Percentiles rank a stretch among this genome's conserved stretches.
Conservation (phyloP, 2,797 vertebrate genomes). For the Clarias pachynema region DNA sequence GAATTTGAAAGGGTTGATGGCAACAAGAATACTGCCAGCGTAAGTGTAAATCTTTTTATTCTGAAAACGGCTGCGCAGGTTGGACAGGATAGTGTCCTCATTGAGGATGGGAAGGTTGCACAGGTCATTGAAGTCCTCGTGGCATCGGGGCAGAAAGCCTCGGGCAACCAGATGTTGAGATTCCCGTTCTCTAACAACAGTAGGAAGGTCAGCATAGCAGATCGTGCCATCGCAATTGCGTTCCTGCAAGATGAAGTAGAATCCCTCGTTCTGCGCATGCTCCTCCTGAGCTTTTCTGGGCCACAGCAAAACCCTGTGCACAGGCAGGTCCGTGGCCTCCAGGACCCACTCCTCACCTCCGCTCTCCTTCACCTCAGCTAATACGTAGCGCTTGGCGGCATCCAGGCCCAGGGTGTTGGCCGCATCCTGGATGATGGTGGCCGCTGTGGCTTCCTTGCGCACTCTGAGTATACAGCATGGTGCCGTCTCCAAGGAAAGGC, state of each 20-base stretch:
- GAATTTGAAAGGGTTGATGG: slow-evolving; percentile 97
- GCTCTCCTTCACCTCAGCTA: slow-evolving; percentile 94
- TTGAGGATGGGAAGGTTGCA: slow-evolving; percentile 91
- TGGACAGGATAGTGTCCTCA: slow-evolving; percentile 86
- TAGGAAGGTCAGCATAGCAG: slow-evolving; percentile 84
- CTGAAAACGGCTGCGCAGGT: slow-evolving; percentile 88
- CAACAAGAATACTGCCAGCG: slow-evolving; percentile 95
- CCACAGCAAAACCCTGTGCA: slow-evolving; percentile 94
- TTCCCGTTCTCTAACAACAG: slow-evolving; percentile 78
- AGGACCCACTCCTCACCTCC: slow-evolving; percentile 98
- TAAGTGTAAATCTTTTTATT: slow-evolving; percentile 98
- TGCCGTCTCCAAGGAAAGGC: slow-evolving; percentile 74
- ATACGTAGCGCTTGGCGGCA: slow-evolving; percentile 80
- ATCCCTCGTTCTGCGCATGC: slow-evolving; percentile 87
- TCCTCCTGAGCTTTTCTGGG: slow-evolving; percentile 91
- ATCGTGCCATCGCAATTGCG: slow-evolving; percentile 88
- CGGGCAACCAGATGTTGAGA: slow-evolving; percentile 82
- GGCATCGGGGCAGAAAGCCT: slow-evolving; percentile 89
- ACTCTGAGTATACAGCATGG: slow-evolving; percentile 85
- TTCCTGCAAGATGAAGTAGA: slow-evolving; percentile 94
- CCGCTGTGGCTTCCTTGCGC: slow-evolving; percentile 86
- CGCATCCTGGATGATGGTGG: slow-evolving; percentile 85
- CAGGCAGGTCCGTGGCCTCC: slow-evolving; percentile 88
- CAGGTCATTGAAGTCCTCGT: slow-evolving; percentile 90
- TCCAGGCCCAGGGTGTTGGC: slow-evolving; percentile 83